phyloP scores from a whole-genome alignment of 1,140 invertebrate species.

The Bombus balteatus region DNA sequence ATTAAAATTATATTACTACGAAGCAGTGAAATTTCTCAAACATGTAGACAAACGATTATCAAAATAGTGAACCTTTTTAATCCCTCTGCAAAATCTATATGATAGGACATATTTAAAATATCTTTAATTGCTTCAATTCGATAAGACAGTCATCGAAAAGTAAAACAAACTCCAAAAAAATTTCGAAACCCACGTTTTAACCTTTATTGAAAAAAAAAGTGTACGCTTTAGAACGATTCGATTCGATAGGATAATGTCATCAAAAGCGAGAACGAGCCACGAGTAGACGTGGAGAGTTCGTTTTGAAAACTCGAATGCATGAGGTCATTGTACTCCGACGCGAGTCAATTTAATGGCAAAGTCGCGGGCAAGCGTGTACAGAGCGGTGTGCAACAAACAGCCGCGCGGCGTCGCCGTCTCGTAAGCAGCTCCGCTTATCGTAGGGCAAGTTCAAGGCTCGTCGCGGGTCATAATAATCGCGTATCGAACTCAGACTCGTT shows the following conservation, averaged over 20 bases:
- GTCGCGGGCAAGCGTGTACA: slow-evolving; percentile 17
- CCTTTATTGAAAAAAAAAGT: background rate
- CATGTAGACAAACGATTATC: too few relatives aligned
- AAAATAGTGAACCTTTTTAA: too few relatives aligned
- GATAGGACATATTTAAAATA: too few relatives aligned
- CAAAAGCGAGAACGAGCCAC: background rate
- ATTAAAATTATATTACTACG: too few relatives aligned
- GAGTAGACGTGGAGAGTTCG: background rate
- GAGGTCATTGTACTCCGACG: slow-evolving; percentile 48
- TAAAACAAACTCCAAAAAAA: too few relatives aligned
- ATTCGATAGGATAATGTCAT: background rate
- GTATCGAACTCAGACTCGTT: slow-evolving; percentile 74
- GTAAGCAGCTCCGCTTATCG: slow-evolving; percentile 74
- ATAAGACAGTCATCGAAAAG: too few relatives aligned
- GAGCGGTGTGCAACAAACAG: slow-evolving; percentile 39
- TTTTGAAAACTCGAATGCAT: slow-evolving; percentile 40
- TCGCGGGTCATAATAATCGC: slow-evolving; percentile 80
- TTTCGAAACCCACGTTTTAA: too few relatives aligned
- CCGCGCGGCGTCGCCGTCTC: slow-evolving; percentile 34
- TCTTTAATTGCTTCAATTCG: too few relatives aligned
- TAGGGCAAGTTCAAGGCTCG: slow-evolving; percentile 83
- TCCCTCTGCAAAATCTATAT: too few relatives aligned
- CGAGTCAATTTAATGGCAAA: slow-evolving; percentile 58
- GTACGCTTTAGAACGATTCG: background rate
- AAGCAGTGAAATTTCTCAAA: too few relatives aligned